Conservation (phyloP, 2,797 vertebrate genomes). For the Glossophaga mutica region DNA sequence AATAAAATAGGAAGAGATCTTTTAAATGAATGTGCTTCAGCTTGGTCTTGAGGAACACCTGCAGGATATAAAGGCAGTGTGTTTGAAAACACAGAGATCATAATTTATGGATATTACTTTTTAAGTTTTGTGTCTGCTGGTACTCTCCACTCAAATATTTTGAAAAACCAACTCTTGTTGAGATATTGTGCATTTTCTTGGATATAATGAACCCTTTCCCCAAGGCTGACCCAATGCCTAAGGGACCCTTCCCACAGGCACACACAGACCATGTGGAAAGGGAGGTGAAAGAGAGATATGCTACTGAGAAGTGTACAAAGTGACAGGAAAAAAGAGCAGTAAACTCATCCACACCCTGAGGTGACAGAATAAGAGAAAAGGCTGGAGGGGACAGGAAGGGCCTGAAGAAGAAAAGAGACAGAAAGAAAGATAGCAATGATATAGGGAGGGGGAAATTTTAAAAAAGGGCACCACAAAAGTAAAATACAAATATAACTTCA, state of each 20-base stretch:
- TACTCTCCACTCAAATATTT: conserved; percentile 10
- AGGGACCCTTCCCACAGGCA: not conserved
- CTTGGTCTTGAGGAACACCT: conserved; percentile 28
- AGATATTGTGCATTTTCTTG: conserved; percentile 44
- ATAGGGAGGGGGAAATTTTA: not conserved
- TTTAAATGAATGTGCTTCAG: conserved; percentile 38
- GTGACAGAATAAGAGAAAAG: conserved; percentile 29
- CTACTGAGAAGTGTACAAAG: not conserved
- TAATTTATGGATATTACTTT: conserved; percentile 52
- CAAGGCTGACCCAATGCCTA: not conserved
- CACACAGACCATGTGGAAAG: not conserved
- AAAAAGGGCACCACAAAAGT: not conserved
- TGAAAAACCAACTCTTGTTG: not conserved
- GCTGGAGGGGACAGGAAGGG: not conserved
- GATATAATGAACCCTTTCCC: not conserved
- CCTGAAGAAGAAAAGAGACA: not conserved
- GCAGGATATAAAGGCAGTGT: conserved; percentile 27
- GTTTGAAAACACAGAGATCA: conserved; percentile 24
- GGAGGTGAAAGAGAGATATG: conserved; percentile 39
- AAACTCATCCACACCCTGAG: conserved; percentile 23
- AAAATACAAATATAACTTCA: not conserved
- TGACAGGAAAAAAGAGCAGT: conserved; percentile 49
- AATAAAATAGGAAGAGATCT: conserved; percentile 49
- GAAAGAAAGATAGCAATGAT: not conserved
- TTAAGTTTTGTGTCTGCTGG: conserved; percentile 53